Conservation (phyloP, 1,140 invertebrate species). For the Pissodes strobi region DNA sequence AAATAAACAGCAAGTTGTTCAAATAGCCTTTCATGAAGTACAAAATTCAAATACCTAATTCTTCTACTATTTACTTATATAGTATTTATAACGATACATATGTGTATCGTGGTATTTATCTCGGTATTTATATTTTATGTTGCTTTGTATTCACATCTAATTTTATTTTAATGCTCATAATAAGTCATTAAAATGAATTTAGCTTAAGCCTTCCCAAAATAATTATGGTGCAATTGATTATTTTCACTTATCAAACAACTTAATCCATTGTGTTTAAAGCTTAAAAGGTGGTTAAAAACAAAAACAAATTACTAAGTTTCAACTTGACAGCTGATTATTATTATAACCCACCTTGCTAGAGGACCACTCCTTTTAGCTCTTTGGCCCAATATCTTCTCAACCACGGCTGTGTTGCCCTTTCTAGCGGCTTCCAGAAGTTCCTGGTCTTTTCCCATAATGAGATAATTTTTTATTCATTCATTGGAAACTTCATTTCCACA, state of each 20-base stretch:
- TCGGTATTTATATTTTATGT: no score
- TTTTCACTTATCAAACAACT: background rate
- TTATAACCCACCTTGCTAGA: conserved; percentile 82
- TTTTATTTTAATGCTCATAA: no score
- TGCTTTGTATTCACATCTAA: no score
- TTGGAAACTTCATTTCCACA: conserved; percentile 61
- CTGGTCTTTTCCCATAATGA: conserved; percentile 90
- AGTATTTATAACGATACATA: no score
- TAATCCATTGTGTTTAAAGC: background rate
- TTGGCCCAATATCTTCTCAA: conserved; percentile 89
- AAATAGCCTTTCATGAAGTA: no score
- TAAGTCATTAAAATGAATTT: no score
- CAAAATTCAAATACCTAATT: no score
- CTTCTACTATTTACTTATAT: no score
- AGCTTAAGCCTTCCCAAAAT: no score
- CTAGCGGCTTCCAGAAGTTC: conserved; percentile 93
- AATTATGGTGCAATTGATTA: background rate
- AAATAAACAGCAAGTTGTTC: no score
- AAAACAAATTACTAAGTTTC: conserved; percentile 26
- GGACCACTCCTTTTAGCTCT: conserved; percentile 90
- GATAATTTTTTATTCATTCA: conserved; percentile 50
- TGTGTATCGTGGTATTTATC: no score
- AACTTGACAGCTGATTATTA: conserved; percentile 47
- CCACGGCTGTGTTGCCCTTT: conserved; percentile 83
- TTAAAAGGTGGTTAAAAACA: conserved; percentile 12